Evolutionary conservation across 2,797 vertebrate genomes (phyloP).

Genomic region (Coranthus polyacanthus): DNA sequence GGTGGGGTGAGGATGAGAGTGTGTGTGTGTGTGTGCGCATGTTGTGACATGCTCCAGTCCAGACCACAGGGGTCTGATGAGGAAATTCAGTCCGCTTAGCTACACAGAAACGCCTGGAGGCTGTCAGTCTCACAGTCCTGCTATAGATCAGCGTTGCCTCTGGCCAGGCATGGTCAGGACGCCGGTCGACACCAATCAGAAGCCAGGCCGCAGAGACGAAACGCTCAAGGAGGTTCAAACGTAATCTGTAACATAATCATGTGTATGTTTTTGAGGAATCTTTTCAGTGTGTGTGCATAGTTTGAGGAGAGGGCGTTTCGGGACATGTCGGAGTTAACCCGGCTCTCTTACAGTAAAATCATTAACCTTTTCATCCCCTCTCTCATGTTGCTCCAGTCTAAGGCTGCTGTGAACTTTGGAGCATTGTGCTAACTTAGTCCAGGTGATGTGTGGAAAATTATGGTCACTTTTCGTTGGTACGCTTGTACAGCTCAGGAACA

Average conservation of each 20-base stretch:
- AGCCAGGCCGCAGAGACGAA: slow-evolving; percentile 4
- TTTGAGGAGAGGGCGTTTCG: slow-evolving; percentile 48
- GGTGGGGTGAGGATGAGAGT: slow-evolving; percentile 41
- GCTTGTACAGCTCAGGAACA: too few species aligned
- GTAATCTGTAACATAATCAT: slow-evolving; percentile 28
- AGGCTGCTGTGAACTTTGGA: slow-evolving; percentile 50
- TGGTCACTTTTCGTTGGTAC: too few species aligned
- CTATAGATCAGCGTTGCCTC: slow-evolving; percentile 57
- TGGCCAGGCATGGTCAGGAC: slow-evolving; percentile 32
- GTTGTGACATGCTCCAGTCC: slow-evolving; percentile 63
- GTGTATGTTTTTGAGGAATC: slow-evolving; percentile 6
- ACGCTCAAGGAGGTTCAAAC: slow-evolving; percentile 29
- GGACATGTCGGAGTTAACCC: slow-evolving; percentile 40
- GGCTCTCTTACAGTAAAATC: slow-evolving; percentile 42
- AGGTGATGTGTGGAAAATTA: too few species aligned
- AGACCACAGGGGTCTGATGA: slow-evolving; percentile 67
- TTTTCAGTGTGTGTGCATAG: slow-evolving; percentile 55
- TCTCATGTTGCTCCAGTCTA: slow-evolving; percentile 4
- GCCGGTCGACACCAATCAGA: slow-evolving; percentile 47
- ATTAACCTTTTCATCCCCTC: slow-evolving; percentile 44
- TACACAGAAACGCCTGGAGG: slow-evolving; percentile 59
- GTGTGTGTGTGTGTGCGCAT: slow-evolving; percentile 35
- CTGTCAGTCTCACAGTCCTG: slow-evolving; percentile 52
- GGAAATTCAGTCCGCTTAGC: slow-evolving; percentile 71
- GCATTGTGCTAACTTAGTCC: slow-evolving; percentile 56